Percentiles rank a stretch among this genome's conserved stretches.
These are phyloP conservation scores for Rhipidura dahli DNA, from an alignment of 2,113 vertebrate genomes.

Conservation along the genomic window DNA sequence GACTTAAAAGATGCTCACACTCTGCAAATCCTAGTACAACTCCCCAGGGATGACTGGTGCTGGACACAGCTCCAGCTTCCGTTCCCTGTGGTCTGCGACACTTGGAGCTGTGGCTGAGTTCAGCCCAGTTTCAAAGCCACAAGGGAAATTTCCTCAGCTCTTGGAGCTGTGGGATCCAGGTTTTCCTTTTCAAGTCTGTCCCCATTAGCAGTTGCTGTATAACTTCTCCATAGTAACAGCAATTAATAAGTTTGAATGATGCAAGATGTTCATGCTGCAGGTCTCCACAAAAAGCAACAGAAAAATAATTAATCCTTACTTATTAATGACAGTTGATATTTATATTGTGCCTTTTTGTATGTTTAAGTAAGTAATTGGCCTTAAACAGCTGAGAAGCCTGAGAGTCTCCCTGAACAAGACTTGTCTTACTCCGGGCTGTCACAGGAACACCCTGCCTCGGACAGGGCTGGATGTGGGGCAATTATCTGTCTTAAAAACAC, in stretches of 20 bases:
- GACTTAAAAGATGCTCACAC: not conserved
- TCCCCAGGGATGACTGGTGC: not conserved
- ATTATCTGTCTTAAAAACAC: not conserved
- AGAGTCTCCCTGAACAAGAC: not conserved
- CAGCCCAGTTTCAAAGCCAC: not conserved
- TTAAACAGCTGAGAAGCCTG: not conserved
- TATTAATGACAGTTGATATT: conserved; percentile 28
- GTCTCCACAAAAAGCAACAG: not conserved
- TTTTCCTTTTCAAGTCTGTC: not conserved
- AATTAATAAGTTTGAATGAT: conserved; percentile 14
- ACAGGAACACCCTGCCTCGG: not conserved
- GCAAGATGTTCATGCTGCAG: not conserved
- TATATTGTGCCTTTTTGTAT: not conserved
- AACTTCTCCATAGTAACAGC: conserved; percentile 5
- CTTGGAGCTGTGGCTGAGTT: not conserved
- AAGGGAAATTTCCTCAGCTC: not conserved
- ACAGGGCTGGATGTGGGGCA: not conserved
- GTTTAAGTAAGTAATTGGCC: conserved; percentile 3
- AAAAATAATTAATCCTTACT: conserved; percentile 39
- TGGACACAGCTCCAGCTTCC: not conserved
- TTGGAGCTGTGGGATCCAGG: not conserved
- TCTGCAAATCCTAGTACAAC: not conserved
- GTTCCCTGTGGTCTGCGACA: not conserved
- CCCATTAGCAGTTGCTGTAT: not conserved
- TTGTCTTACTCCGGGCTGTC: not conserved